A percentile compares a stretch with the other conserved stretches of the same genome.
Conservation (phyloP, 92 coral and sea anemone genomes). For the Galaxea fascicularis region DNA sequence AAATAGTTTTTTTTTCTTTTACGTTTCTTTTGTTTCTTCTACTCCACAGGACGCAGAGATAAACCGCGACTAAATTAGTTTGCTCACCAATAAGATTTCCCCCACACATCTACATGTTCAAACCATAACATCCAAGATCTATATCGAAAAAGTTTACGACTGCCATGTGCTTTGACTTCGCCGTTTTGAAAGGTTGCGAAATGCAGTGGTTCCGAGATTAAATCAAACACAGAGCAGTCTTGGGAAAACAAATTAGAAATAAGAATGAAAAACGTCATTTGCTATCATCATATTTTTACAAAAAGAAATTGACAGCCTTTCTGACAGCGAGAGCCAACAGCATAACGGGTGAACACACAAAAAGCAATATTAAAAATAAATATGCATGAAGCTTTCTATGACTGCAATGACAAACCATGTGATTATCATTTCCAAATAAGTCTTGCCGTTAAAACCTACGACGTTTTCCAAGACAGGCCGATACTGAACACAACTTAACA, state of each 20-base stretch:
- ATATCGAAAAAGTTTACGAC: not conserved
- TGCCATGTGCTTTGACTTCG: not conserved
- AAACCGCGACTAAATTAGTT: no score
- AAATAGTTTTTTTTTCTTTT: not conserved
- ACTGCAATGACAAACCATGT: slow-evolving; percentile 15
- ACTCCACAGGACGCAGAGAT: not conserved
- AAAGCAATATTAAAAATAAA: slow-evolving; percentile 27
- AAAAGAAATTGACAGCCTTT: slow-evolving; percentile 24
- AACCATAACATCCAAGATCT: no score
- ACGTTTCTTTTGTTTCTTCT: not conserved
- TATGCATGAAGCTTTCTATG: slow-evolving; percentile 17
- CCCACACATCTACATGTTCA: no score
- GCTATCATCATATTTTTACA: not conserved
- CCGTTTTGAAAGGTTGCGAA: not conserved
- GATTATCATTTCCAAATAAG: not conserved
- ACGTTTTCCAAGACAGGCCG: not conserved
- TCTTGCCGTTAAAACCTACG: not conserved
- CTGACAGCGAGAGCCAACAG: not conserved
- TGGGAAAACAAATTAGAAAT: not conserved
- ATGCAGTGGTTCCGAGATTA: not conserved
- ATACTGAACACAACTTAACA: not conserved
- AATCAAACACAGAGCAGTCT: not conserved
- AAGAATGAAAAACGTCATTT: not conserved
- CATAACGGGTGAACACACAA: slow-evolving; percentile 17
- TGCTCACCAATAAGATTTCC: no score